These are phyloP conservation scores for Nomia melanderi DNA, from an alignment of 1,140 invertebrate species.

Conservation along the genomic window DNA sequence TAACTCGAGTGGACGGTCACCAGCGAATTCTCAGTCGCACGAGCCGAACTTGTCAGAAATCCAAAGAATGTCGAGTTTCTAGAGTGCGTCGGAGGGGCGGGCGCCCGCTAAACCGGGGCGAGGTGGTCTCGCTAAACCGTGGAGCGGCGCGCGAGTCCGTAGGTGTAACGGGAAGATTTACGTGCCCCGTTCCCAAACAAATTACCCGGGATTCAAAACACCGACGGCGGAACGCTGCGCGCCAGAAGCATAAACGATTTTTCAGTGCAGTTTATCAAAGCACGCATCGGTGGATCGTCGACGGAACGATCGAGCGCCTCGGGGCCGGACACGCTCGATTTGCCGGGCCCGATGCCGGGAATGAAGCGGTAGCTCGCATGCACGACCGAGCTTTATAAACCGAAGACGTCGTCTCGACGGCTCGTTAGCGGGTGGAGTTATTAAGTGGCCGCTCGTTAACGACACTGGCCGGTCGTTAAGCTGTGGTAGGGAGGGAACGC, in stretches of 20 bases:
- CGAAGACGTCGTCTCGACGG: constrained; percentile 63
- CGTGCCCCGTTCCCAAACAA: neutral
- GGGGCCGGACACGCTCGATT: constrained; percentile 55
- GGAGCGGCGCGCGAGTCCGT: neutral
- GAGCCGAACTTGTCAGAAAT: no score
- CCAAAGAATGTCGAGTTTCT: no score
- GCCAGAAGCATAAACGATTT: neutral
- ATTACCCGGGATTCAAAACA: neutral
- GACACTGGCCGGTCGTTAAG: constrained; percentile 50
- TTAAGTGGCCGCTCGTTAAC: constrained; percentile 62
- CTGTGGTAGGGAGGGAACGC: constrained; percentile 7
- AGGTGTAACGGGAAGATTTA: neutral
- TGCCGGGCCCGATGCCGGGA: constrained; percentile 33
- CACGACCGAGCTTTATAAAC: constrained; percentile 53
- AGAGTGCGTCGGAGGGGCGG: no score
- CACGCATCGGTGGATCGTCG: constrained; percentile 20
- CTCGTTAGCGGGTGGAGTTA: constrained; percentile 63
- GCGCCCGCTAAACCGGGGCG: neutral
- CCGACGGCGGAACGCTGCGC: neutral
- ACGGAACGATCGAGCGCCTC: constrained; percentile 34
- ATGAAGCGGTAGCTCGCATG: constrained; percentile 28
- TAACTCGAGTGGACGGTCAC: no score
- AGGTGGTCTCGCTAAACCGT: neutral
- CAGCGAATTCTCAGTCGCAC: no score
- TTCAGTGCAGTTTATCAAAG: constrained; percentile 19